Evolutionary conservation across 2,113 vertebrate genomes (phyloP), one percentile per base, ranked within the genome.

Genomic region (Xenopus laevis): DNA sequence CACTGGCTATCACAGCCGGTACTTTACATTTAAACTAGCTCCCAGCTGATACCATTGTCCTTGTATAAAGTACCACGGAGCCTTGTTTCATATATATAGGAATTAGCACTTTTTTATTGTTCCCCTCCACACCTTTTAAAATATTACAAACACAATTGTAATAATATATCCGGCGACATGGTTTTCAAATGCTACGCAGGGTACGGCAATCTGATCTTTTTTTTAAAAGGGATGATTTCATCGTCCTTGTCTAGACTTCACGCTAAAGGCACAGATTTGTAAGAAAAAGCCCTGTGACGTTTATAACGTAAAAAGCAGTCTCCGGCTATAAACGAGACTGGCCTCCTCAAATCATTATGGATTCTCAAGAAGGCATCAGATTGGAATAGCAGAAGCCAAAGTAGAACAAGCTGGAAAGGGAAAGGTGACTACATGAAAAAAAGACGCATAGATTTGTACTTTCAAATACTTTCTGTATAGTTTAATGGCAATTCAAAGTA

Each of bases 231-330:
- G 78, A 79, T 79, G 81, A 79, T 82, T 79, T 78, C 82, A 72
- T 67, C 71, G 57, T 71, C 83, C 47, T 83, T 73, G 79, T 83
- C 85, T 84, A 82, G 82, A 86, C 82, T 78, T 80, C 81, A 79
- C 78, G 82, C 82, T 78, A 69, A 79, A 61, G 67, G 66, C 77
- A 77, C 50, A 66, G 68, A 72, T 79, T 78, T 40, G 21, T 8
- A 76, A 84, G 67, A 27, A 74, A 72, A 27, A 73, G 40, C 21
- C 15, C 65, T 44, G n/a, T 65, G 1, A 0, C 79, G 74, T 81
- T 40, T 68, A 78, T 72, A 74, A 75, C 71, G 58, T 65, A 3
- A 21, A 50, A 65, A 81, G 60, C 1, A 53, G 66, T 0, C 4
- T 65, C 17, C 13, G 40, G 53, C 0, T 60, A 78, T 45, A 52